These are phyloP conservation scores for Pristionchus arcanus DNA, from an alignment of 2,888 invertebrate genomes.

Conservation along the genomic window DNA sequence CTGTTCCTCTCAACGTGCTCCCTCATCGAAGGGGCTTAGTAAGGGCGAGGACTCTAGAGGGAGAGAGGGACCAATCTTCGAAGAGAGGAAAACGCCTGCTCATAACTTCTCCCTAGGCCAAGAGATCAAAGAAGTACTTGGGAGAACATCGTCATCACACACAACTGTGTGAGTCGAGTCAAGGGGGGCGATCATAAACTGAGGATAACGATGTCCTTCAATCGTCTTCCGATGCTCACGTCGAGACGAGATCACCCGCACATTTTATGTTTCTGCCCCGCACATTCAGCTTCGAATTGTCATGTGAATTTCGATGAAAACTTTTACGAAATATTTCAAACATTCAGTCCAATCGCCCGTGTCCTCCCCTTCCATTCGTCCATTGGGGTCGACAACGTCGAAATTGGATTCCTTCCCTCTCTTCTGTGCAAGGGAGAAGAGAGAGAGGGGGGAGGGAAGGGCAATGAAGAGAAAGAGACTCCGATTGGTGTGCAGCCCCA, in stretches of 20 bases:
- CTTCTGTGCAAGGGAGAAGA: not conserved
- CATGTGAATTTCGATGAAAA: not conserved
- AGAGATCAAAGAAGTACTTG: not conserved
- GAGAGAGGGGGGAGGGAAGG: slow-evolving; percentile 1
- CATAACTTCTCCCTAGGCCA: not conserved
- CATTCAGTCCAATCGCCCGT: not conserved
- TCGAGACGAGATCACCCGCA: not conserved
- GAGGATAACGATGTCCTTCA: not conserved
- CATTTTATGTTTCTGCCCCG: not conserved
- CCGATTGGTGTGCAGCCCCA: slow-evolving; percentile 26
- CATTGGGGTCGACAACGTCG: slow-evolving; percentile 41
- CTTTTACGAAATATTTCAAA: not conserved
- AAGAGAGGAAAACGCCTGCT: not conserved
- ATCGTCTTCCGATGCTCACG: not conserved
- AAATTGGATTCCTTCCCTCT: slow-evolving; percentile 30
- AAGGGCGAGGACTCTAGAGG: not conserved
- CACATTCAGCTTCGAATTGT: not conserved
- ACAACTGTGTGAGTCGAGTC: not conserved
- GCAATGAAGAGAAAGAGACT: slow-evolving; percentile 23
- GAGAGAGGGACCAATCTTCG: slow-evolving; percentile 8
- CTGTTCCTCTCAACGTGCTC: slow-evolving; percentile 10
- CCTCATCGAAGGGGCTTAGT: not conserved
- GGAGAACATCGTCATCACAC: not conserved
- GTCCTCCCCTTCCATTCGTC: not conserved
- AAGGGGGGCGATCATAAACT: slow-evolving; percentile 7